phyloP scores from a whole-genome alignment of 1,140 invertebrate genomes.

The Drosophila seguyi region DNA sequence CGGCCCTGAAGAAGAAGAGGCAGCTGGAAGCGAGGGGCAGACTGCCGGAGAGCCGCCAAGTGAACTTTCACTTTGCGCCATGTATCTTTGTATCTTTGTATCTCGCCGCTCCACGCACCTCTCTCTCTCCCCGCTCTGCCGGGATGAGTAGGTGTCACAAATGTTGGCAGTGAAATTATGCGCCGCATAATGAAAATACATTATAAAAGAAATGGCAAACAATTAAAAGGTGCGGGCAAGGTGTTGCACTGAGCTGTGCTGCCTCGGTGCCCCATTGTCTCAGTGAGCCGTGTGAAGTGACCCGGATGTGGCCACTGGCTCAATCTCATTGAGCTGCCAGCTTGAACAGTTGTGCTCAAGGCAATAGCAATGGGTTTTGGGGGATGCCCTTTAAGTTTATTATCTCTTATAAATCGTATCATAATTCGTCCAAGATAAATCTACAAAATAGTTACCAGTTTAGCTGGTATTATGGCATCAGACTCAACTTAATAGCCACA shows the following conservation, averaged over 20 bases:
- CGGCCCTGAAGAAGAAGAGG: slow-evolving; percentile 20
- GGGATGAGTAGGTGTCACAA: slow-evolving; percentile 71
- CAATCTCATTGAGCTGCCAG: slow-evolving; percentile 30
- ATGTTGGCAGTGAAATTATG: slow-evolving; percentile 73
- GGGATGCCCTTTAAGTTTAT: too few species aligned
- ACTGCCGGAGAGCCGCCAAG: slow-evolving; percentile 30
- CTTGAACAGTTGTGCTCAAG: background rate
- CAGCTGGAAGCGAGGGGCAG: too few species aligned
- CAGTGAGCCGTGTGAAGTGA: slow-evolving; percentile 62
- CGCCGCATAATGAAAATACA: slow-evolving; percentile 63
- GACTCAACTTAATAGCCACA: background rate
- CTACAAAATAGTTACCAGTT: too few species aligned
- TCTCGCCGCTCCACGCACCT: slow-evolving; percentile 15
- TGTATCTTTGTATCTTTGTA: slow-evolving; percentile 35
- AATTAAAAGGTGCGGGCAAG: slow-evolving; percentile 46
- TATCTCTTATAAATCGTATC: too few species aligned
- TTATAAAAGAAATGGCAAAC: slow-evolving; percentile 71
- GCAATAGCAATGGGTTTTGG: background rate
- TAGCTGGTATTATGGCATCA: too few species aligned
- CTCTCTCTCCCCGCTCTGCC: background rate
- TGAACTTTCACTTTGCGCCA: slow-evolving; percentile 52
- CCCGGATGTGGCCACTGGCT: slow-evolving; percentile 57
- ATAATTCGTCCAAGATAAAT: too few species aligned
- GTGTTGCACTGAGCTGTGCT: background rate
- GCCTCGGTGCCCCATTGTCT: slow-evolving; percentile 42